phyloP scores from a whole-genome alignment of 1,140 invertebrate species.

The Augochlora pura region DNA sequence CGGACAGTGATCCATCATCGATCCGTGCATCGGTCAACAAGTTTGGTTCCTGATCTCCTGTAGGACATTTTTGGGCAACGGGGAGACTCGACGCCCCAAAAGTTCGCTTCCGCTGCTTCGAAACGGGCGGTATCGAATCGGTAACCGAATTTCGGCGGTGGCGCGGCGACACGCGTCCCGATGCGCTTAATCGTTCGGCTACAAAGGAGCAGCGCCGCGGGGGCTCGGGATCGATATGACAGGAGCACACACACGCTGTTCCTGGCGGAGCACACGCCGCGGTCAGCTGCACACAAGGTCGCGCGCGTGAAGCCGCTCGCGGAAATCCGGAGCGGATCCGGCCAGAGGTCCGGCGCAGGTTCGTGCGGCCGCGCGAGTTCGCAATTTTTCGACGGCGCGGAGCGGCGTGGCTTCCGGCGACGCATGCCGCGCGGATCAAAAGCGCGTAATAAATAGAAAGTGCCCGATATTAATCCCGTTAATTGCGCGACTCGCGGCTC shows the following conservation, averaged over 20 bases:
- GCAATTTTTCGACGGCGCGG: slow-evolving; percentile 11
- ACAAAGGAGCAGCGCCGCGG: slow-evolving; percentile 20
- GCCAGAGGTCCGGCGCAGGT: slow-evolving; percentile 11
- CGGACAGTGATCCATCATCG: too few species aligned
- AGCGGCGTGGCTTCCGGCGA: slow-evolving; percentile 3
- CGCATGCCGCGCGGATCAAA: slow-evolving; percentile 67
- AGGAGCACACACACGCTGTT: slow-evolving; percentile 61
- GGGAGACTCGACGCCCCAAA: too few species aligned
- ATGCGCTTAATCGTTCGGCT: background rate
- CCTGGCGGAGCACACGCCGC: slow-evolving; percentile 64
- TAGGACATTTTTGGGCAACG: too few species aligned
- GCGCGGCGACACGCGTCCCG: background rate
- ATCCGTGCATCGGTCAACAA: too few species aligned
- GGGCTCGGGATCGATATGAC: slow-evolving; percentile 63
- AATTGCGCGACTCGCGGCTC: slow-evolving; percentile 70
- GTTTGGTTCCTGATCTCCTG: too few species aligned
- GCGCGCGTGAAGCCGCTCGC: slow-evolving; percentile 69
- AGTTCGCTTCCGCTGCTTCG: background rate
- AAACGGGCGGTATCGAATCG: background rate
- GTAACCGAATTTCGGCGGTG: slow-evolving; percentile 8
- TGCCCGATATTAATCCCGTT: slow-evolving; percentile 75
- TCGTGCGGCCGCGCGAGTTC: background rate
- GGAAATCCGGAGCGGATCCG: slow-evolving; percentile 75
- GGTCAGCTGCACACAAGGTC: slow-evolving; percentile 74
- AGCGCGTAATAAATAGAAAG: slow-evolving; percentile 70